Base-by-base conservation (phyloP, 2,113 vertebrate genomes). In the Chunga burmeisteri region DNA sequence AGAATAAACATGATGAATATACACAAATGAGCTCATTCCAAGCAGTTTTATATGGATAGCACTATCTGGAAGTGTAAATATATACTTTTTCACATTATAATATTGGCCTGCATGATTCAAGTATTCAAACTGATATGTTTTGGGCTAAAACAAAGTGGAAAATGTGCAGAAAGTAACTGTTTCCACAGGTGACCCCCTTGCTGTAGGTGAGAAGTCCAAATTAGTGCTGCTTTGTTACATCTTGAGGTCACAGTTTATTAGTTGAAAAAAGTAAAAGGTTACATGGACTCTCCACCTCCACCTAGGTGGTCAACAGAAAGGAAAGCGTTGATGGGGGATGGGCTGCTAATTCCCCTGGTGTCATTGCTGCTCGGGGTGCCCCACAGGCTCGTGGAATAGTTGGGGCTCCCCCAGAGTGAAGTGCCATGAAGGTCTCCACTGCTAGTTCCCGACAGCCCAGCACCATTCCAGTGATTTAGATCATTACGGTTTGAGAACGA, bases 71-170 rank as follows among this genome's bases (percentile, higher is more conserved):
- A 99, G 99, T 99, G 99, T 99, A 99, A 98, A 99, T 99, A 98
- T 99, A 99, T 99, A 99, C 98, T 98, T 98, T 98, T 99, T 99
- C 99, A 99, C 99, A 99, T 99, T 99, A 99, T 99, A 99, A 98
- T 99, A 99, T 99, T 99, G 99, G 99, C 99, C 99, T 99, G 99
- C 99, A 99, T 99, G 99, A 99, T 99, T 99, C 99, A 99, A 99
- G 99, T 99, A 99, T 99, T 99, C 98, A 98, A 99, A 99, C 99
- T 99, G 99, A 99, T 99, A 99, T 99, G 99, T 99, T 99, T 99
- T 99, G 99, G 99, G 99, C 99, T 98, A 99, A 99, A 99, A 99
- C 98, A 99, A 99, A 99, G 99, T 99, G 99, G 99, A 99, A 99
- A 99, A 99, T 99, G 99, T 99, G 99, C 99, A 99, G 98, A 98